Percentiles rank a stretch among this genome's conserved stretches.
Conservation (phyloP, 2,113 vertebrate genomes). For the Serinus canaria region DNA sequence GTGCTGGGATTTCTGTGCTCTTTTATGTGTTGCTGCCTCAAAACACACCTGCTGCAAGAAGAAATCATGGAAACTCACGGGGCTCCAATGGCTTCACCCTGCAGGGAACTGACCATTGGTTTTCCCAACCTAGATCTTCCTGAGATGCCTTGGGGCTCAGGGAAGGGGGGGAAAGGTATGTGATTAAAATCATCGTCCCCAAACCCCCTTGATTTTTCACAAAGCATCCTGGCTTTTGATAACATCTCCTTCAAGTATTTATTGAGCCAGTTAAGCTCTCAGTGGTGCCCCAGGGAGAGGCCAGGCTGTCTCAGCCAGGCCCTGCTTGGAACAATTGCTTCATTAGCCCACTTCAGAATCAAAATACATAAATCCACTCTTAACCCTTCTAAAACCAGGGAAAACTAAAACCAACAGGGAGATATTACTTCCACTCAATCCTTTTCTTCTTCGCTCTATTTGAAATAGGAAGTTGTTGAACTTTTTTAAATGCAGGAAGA, state of each 20-base stretch:
- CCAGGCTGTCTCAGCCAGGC: conserved; percentile 39
- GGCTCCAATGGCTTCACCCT: not conserved
- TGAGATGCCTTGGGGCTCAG: fast-evolving
- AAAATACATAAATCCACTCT: not conserved
- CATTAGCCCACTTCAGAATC: conserved; percentile 42
- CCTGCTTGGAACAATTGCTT: conserved; percentile 49
- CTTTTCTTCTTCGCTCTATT: not conserved
- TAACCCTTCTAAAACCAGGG: conserved; percentile 12
- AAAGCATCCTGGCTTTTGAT: not conserved
- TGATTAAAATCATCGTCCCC: not conserved
- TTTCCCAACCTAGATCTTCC: not conserved
- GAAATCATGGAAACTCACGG: not conserved
- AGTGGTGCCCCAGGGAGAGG: conserved; percentile 45
- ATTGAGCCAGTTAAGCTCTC: conserved; percentile 59
- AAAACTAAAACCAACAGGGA: not conserved
- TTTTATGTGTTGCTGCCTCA: not conserved
- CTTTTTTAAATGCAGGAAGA: not conserved
- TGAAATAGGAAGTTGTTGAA: not conserved
- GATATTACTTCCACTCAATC: not conserved
- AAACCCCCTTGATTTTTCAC: not conserved
- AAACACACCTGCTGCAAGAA: not conserved
- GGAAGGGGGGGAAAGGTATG: not conserved
- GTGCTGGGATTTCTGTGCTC: not conserved
- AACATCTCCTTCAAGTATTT: conserved; percentile 56
- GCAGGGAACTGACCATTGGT: not conserved